Percentiles rank a stretch among this genome's conserved stretches.
phyloP scores from a whole-genome alignment of 1,140 invertebrate species.

The Drosophila baimaii region DNA sequence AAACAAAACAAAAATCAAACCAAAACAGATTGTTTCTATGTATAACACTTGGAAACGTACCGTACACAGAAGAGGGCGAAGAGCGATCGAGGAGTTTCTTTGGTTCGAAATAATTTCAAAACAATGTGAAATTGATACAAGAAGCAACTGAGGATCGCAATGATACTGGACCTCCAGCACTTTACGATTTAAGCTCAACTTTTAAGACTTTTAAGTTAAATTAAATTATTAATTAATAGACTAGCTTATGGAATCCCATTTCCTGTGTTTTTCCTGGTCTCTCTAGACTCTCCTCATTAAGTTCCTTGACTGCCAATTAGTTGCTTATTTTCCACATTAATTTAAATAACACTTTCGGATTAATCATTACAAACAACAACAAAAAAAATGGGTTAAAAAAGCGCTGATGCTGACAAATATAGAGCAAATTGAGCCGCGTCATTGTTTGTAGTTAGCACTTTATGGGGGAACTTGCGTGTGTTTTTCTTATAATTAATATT shows the following conservation, averaged over 20 bases:
- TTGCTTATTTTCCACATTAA: constrained; percentile 7
- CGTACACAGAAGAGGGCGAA: not conserved
- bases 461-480: not conserved
- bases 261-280: not conserved
- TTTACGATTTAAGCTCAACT: too few species aligned
- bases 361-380: constrained; percentile 4
- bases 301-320: not conserved
- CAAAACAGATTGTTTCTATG: constrained; percentile 16
- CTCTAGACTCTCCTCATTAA: not conserved
- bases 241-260: too few species aligned
- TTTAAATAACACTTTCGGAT: not conserved
- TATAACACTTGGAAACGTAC: not conserved
- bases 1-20: constrained; percentile 1
- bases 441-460: constrained; percentile 7
- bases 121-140: not conserved
- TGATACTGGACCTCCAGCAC: too few species aligned
- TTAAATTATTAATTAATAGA: not conserved
- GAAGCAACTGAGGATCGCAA: not conserved
- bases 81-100: not conserved
- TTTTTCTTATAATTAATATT: constrained; percentile 4
- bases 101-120: constrained; percentile 11
- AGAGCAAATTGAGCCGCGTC: constrained; percentile 2
- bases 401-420: constrained; percentile 1
- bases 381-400: constrained; percentile 14
- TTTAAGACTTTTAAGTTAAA: not conserved